A percentile compares a stretch with the other conserved stretches of the same genome.
Conservation (phyloP, 2,888 invertebrate species). For the Aporophyla nigra region DNA sequence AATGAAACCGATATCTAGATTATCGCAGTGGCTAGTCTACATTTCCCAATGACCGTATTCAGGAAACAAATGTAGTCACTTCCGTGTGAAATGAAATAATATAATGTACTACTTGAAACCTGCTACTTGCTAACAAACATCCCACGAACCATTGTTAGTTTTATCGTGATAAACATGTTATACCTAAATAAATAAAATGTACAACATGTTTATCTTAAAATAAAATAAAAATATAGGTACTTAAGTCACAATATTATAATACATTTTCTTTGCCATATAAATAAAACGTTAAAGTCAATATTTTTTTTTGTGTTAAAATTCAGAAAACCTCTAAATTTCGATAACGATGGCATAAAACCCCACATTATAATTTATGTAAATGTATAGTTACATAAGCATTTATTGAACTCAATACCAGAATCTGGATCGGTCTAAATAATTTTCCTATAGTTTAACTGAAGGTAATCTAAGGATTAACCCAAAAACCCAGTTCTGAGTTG, state of each 20-base stretch:
- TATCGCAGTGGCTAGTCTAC: conserved; percentile 1
- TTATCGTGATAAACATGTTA: conserved; percentile 26
- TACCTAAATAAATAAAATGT: conserved; percentile 19
- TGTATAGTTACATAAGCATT: not conserved
- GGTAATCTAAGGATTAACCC: too few species aligned
- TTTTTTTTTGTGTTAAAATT: not conserved
- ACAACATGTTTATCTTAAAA: not conserved
- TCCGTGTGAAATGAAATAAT: conserved; percentile 46
- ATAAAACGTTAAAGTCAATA: not conserved
- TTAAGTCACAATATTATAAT: too few species aligned
- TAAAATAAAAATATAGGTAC: too few species aligned
- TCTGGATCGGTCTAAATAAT: not conserved
- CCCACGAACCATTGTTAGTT: conserved; percentile 33
- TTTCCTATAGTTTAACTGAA: not conserved
- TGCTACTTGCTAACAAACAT: conserved; percentile 27
- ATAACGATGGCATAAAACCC: not conserved
- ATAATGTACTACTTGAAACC: conserved; percentile 6
- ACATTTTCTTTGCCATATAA: not conserved
- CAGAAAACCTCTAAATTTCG: not conserved
- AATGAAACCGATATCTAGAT: not conserved
- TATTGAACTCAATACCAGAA: not conserved
- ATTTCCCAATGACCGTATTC: conserved; percentile 32
- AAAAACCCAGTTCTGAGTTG: too few species aligned
- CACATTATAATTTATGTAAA: not conserved
- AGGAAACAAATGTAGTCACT: conserved; percentile 37